These are phyloP conservation scores for Xiphophorus maculatus DNA, from an alignment of 2,113 vertebrate species.

Conservation along the genomic window DNA sequence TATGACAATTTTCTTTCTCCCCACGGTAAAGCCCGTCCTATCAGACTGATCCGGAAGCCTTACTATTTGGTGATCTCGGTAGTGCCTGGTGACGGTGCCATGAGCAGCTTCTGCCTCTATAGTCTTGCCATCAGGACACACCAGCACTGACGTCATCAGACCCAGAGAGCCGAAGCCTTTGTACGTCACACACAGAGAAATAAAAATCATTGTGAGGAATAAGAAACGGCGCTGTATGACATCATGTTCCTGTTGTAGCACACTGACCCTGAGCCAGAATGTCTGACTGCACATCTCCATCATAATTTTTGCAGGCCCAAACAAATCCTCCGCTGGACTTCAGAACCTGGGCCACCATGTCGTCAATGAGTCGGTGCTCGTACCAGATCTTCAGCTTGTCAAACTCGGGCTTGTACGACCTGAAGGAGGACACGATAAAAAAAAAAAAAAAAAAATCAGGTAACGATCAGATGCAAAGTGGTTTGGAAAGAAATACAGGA, in stretches of 20 bases:
- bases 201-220: too few species aligned
- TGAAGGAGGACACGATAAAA: constrained; percentile 49
- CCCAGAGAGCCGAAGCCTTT: constrained; percentile 94
- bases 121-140: constrained; percentile 95
- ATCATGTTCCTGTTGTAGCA: not conserved
- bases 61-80: constrained; percentile 95
- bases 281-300: constrained; percentile 95
- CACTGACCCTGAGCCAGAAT: constrained; percentile 92
- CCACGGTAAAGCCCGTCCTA: not conserved
- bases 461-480: not conserved
- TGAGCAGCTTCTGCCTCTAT: constrained; percentile 95
- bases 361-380: constrained; percentile 94
- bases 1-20: not conserved
- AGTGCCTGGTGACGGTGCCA: constrained; percentile 94
- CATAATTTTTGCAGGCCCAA: constrained; percentile 98
- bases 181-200: not conserved
- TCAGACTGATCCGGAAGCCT: constrained; percentile 11
- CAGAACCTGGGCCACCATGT: constrained; percentile 98
- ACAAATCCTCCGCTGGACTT: constrained; percentile 94
- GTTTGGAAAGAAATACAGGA: not conserved
- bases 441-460: not conserved
- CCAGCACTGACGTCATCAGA: constrained; percentile 93
- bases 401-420: constrained; percentile 91
- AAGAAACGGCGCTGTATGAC: too few species aligned
- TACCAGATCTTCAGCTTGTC: constrained; percentile 98